Evolutionary conservation across 1,140 invertebrate species (phyloP), one percentile per base, ranked within the genome.

Genomic region (Papilio machaon): DNA sequence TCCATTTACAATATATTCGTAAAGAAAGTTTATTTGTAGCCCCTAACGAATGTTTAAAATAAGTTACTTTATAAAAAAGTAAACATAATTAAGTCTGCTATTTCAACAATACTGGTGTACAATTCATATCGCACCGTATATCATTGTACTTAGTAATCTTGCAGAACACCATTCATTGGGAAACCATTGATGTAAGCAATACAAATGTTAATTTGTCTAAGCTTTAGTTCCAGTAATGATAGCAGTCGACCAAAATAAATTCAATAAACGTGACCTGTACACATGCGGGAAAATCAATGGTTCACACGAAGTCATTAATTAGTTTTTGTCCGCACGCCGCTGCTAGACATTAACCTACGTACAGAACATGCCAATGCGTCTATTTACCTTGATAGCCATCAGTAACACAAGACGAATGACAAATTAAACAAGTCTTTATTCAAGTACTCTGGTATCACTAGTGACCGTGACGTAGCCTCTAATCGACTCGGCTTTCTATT

Each of bases 351-450:
- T 75, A 75, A 47, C 73, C 73, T 47, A 49, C 47, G 54, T 60
- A 67, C 58, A 79, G 54, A 60, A 60, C 35, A 78, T 78, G 60
- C 77, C 77, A 79, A 49, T 75, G 73, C 19, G 38, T 23, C 38
- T 79, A 79, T 79, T 79, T 79, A 64, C 80, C 46, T 77, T 54
- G 83, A 83, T 83, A 80, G 78, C n/a, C 67, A 82, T 80, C 76
- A 13, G 43, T 70, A 52, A 81, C 81, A 67, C 60, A 76, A 82
- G 80, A 77, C 38, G 10, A 67, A 81, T 83, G 82, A 86, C 81
- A 84, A 80, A 83, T 86, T 82, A 83, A 85, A 84, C 54, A 74
- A 49, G 38, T 30, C 49, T 82, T 83, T 85, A 82, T 86, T 52
- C 79, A 60, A 46, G 60, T 67, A 60, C 52, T 60, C 49, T 60